Evolutionary conservation across 2,888 invertebrate genomes (phyloP).

Genomic region (Coenonympha glycerion): DNA sequence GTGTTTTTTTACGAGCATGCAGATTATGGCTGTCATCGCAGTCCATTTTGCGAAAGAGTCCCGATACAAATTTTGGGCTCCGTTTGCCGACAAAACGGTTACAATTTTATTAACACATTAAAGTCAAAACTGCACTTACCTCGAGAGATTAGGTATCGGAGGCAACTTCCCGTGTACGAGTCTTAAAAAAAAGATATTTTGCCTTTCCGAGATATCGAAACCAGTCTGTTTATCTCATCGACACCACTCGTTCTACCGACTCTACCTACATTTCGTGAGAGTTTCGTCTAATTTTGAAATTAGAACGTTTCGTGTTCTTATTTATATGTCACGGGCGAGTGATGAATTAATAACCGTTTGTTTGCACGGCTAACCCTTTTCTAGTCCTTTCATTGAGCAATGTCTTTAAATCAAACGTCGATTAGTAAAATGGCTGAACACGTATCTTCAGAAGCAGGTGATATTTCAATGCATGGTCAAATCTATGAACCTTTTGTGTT

Average conservation of each 20-base stretch:
- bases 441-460: too few species aligned
- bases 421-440: too few species aligned
- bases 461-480: too few species aligned
- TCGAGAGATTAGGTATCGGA: conserved; percentile 62
- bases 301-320: background rate
- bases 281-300: conserved; percentile 37
- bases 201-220: conserved; percentile 62
- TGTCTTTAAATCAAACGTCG: too few species aligned
- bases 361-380: too few species aligned
- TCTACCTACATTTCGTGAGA: conserved; percentile 34
- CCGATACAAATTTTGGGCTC: conserved; percentile 41
- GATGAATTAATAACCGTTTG: too few species aligned
- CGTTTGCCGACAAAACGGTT: conserved; percentile 67
- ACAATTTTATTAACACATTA: conserved; percentile 75
- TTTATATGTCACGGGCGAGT: too few species aligned
- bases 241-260: conserved; percentile 41
- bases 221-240: conserved; percentile 65
- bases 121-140: conserved; percentile 74
- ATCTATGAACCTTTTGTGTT: too few species aligned
- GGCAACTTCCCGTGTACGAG: conserved; percentile 63
- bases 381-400: too few species aligned
- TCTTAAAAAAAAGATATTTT: conserved; percentile 52
- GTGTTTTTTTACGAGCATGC: conserved; percentile 9
- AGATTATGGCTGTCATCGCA: conserved; percentile 10
- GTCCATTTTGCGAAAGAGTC: conserved; percentile 35